Evolutionary conservation across 1,140 invertebrate genomes (phyloP), one percentile per base, ranked within the genome.

Genomic region (Glomeris maerens): DNA sequence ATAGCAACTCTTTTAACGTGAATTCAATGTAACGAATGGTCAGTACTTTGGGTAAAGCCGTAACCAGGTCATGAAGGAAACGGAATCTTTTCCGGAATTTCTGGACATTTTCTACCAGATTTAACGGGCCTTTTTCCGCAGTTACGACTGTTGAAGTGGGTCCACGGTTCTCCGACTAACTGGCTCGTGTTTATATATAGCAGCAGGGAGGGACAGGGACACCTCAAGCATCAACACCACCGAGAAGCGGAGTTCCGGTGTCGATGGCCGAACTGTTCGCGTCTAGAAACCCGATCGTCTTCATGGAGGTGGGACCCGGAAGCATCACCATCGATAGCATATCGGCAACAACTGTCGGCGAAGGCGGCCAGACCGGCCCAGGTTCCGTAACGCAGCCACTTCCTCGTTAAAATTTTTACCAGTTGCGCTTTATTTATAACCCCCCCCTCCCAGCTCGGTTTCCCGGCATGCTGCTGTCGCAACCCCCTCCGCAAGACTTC

Each of bases 281-380:
- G 25, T 47, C 44, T 47, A 63, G 70, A 42, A 73, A 71, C 57
- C 71, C 79, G 14, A 74, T 79, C 55, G 72, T 82, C 17, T 71
- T 81, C 44, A 78, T 82, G 74, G 78, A 81, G 64, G 72, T 81
- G 36, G 77, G 73, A 10, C 77, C 78, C 20, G 72, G 75, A 57
- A 68, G 71, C 56, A 72, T 74, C 54, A 74, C 72, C 17, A 74
- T 76, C 50, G 75, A 77, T 59, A 73, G 72, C 55, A 60, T 74
- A 17, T 67, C 73, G 49, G 66, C 72, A 45, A 58, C 61, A 21
- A 57, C 52, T 40, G 59, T 56, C 42, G 55, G 53, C 47, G 50
- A 57, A 36, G 17, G 31, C 17, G 31, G 31, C 31, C 31, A 36
- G 31, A n/a, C n/a, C n/a, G n/a, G n/a, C n/a, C n/a, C n/a, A n/a